Evolutionary conservation across 2,113 vertebrate species (phyloP), one percentile per base, ranked within the genome.

Genomic region (Clinocottus analis): DNA sequence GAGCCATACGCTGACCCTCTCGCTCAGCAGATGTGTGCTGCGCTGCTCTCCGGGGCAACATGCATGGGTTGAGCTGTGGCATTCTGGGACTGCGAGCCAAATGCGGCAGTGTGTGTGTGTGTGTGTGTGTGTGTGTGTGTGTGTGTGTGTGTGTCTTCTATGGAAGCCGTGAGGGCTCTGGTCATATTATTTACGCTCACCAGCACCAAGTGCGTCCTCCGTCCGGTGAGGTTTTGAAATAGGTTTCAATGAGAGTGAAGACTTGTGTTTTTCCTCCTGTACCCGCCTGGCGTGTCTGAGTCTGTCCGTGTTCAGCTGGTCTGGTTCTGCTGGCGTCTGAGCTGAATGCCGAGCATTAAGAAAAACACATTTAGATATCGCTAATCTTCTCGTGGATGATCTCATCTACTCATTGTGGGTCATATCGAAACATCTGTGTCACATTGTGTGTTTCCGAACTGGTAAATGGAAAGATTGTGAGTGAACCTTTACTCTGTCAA

Each of bases 31-130:
- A 89, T 90, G 88, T 84, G 89, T 51, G 66, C 77, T 23, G 33
- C 31, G 41, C 70, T 55, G 64, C 66, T 89, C 90, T 82, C 85
- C 74, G 71, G 91, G 87, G 91, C 87, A 66, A 31, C 67, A 84
- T 39, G 65, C 47, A 72, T 73, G 51, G 59, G 66, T 67, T 70
- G 76, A 77, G 83, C 29, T 10, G 27, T 13, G 62, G 56, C 19
- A 9, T 60, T 79, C 14, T 35, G 75, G 72, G 76, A 85, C 70
- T 59, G 51, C 31, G 56, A 75, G 80, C 73, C 84, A 82, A 90
- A 87, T 31, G n/a, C 51, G 62, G 51, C 9, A 39, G 11, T 39
- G 39, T 39, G 59, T 5, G 4, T 33, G 31, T 35, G 39, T 39
- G 59, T 5, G 4, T 33, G 31, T 35, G 11, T 39, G 39, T 39